phyloP scores from a whole-genome alignment of 2,888 invertebrate species.

The Kuschelorhynchus macadamiae region DNA sequence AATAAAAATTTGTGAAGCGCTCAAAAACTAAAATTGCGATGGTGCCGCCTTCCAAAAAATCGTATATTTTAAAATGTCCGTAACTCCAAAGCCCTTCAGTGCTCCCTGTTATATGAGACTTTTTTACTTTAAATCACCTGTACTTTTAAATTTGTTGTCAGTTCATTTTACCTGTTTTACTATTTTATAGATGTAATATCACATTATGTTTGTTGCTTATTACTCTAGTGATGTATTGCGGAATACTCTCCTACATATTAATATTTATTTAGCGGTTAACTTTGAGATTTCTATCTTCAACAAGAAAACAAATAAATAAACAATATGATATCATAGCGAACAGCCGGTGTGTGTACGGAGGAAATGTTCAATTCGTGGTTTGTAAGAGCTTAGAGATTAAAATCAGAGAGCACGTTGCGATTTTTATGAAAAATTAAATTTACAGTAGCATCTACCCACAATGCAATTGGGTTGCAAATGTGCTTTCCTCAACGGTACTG shows the following conservation, averaged over 20 bases:
- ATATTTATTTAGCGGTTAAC: constrained; percentile 32
- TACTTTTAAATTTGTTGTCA: too few relatives aligned
- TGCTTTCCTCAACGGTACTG: constrained; percentile 11
- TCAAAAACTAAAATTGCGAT: too few relatives aligned
- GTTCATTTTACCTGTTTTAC: too few relatives aligned
- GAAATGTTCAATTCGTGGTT: constrained; percentile 61
- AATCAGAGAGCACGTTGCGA: constrained; percentile 57
- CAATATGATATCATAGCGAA: constrained; percentile 59
- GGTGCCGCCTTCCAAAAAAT: too few relatives aligned
- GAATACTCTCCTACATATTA: constrained; percentile 10
- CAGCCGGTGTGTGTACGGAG: constrained; percentile 47
- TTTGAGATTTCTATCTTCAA: constrained; percentile 37
- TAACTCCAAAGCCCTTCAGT: too few relatives aligned
- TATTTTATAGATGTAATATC: too few relatives aligned
- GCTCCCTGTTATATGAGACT: too few relatives aligned
- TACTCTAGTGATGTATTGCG: background rate
- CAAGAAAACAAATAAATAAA: constrained; percentile 58
- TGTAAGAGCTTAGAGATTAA: constrained; percentile 59
- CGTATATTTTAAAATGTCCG: too few relatives aligned
- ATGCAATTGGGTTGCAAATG: constrained; percentile 30
- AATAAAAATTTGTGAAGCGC: too few relatives aligned
- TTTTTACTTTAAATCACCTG: too few relatives aligned
- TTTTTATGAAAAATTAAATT: constrained; percentile 56
- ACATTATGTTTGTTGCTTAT: too few relatives aligned
- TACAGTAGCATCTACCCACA: constrained; percentile 54